Conservation (phyloP, 2,797 vertebrate genomes). For the Scolopax bukidnonensis region DNA sequence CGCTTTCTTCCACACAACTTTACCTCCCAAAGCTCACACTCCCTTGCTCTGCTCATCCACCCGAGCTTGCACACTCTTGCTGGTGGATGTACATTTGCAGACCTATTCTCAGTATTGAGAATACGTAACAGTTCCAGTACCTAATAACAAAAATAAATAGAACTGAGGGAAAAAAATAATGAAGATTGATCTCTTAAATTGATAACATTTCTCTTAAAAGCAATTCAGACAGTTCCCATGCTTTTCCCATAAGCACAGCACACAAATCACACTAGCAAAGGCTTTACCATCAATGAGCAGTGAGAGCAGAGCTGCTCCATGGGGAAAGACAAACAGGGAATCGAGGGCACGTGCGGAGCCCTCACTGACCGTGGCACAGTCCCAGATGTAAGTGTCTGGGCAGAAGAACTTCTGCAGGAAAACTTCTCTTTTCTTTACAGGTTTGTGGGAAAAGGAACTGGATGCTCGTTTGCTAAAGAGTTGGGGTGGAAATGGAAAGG, state of each 20-base stretch:
- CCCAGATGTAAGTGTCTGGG: background rate
- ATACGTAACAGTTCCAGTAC: accelerated
- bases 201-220: background rate
- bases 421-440: background rate
- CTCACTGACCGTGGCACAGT: background rate
- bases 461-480: background rate
- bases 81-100: background rate
- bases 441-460: background rate
- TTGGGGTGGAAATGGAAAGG: background rate
- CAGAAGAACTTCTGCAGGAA: background rate
- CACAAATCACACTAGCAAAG: background rate
- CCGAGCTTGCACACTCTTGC: background rate
- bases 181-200: background rate
- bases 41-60: background rate
- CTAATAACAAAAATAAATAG: background rate
- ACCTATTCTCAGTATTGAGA: background rate
- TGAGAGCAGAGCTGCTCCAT: background rate
- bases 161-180: background rate
- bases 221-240: background rate
- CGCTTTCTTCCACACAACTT: background rate
- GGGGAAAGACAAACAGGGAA: background rate
- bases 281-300: background rate
- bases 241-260: background rate
- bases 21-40: background rate
- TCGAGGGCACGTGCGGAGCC: background rate